phyloP scores from a whole-genome alignment of 2,113 vertebrate species.

The Coryphaenoides rupestris region DNA sequence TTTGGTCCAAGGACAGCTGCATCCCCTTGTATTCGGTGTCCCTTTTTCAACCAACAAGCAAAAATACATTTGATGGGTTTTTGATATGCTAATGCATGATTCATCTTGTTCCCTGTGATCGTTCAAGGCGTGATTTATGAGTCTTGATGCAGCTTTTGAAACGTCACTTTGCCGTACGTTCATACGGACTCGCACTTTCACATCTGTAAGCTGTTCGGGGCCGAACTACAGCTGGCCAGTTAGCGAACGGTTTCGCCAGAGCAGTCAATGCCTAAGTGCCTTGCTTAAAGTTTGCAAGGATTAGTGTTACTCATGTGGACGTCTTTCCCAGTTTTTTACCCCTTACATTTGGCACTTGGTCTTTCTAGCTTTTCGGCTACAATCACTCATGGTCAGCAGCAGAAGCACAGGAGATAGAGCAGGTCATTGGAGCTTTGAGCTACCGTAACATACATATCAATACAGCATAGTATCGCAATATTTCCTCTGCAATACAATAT shows the following conservation, averaged over 20 bases:
- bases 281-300: neutral
- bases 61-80: slow-evolving; percentile 6
- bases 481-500: no score
- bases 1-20: slow-evolving; percentile 96
- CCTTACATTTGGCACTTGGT: neutral
- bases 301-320: neutral
- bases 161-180: neutral
- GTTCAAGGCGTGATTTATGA: slow-evolving; percentile 16
- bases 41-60: slow-evolving; percentile 66
- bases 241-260: neutral
- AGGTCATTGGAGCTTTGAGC: no score
- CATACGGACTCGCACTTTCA: neutral
- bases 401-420: no score
- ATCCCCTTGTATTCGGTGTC: slow-evolving; percentile 98
- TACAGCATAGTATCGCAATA: no score
- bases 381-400: neutral
- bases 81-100: neutral
- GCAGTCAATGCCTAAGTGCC: neutral
- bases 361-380: neutral
- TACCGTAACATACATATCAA: no score
- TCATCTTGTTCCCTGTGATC: slow-evolving; percentile 4
- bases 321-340: neutral
- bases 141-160: slow-evolving; percentile 1
- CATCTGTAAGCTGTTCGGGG: neutral
- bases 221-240: no score